Conservation (phyloP, 1,140 invertebrate genomes). For the Drosophila sp. region DNA sequence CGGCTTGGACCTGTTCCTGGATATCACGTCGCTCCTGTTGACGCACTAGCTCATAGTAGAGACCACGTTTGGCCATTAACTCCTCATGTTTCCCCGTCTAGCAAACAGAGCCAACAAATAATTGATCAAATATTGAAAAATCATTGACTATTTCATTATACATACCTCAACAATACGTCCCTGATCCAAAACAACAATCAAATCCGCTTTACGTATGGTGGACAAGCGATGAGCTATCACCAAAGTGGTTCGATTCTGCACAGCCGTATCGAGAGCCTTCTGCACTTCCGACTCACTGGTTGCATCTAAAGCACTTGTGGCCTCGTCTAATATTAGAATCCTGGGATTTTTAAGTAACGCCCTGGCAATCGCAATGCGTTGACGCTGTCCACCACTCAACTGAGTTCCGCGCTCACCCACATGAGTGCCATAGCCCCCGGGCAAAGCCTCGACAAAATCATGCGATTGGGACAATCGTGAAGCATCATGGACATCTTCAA, state of each 20-base stretch:
- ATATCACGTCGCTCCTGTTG: constrained; percentile 83
- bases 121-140: constrained; percentile 3
- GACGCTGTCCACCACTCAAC: constrained; percentile 95
- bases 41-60: constrained; percentile 87
- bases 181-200: constrained; percentile 93
- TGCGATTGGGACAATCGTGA: constrained; percentile 95
- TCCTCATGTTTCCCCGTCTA: constrained; percentile 91
- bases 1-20: constrained; percentile 61
- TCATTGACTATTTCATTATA: not conserved
- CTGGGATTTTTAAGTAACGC: constrained; percentile 94
- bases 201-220: constrained; percentile 93
- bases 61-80: constrained; percentile 88
- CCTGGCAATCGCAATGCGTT: constrained; percentile 94
- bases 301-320: constrained; percentile 95
- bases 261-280: constrained; percentile 90
- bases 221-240: constrained; percentile 95
- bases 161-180: constrained; percentile 91
- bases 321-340: constrained; percentile 94
- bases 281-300: constrained; percentile 95
- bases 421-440: constrained; percentile 92
- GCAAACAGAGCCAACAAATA: not conserved
- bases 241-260: constrained; percentile 91
- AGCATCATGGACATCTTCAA: constrained; percentile 87
- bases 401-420: constrained; percentile 95
- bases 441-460: constrained; percentile 93